Conservation (phyloP, 2,113 vertebrate species). For the zebrafish (Danio rerio) region DNA sequence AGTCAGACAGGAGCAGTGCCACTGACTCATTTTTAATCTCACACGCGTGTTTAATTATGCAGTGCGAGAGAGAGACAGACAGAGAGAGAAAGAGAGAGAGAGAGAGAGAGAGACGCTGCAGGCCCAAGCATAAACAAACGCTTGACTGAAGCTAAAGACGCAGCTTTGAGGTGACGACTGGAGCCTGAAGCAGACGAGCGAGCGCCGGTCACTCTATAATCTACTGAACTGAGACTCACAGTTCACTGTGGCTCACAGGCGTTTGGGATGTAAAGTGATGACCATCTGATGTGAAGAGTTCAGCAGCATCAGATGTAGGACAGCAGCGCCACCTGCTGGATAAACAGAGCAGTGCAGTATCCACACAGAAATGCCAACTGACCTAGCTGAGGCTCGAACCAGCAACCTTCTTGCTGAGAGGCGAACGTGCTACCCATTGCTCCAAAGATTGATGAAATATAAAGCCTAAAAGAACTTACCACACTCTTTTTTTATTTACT, state of each 20-base stretch:
- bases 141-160: background rate
- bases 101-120: background rate
- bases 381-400: no score
- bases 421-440: no score
- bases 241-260: background rate
- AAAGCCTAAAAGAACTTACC: no score
- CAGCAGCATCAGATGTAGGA: background rate
- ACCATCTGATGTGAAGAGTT: background rate
- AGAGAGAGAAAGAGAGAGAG: background rate
- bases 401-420: no score
- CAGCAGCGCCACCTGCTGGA: constrained; percentile 16
- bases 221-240: background rate
- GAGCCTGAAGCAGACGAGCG: background rate
- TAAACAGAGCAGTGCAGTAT: background rate
- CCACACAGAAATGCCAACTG: no score
- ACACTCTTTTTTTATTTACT: no score
- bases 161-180: background rate
- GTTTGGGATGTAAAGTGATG: background rate
- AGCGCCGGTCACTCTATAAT: background rate
- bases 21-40: constrained; percentile 35
- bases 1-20: constrained; percentile 10
- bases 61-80: background rate
- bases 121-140: background rate
- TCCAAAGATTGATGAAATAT: no score
- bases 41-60: constrained; percentile 38